phyloP scores from a whole-genome alignment of 1,140 invertebrate species.

The Halyomorpha halys region DNA sequence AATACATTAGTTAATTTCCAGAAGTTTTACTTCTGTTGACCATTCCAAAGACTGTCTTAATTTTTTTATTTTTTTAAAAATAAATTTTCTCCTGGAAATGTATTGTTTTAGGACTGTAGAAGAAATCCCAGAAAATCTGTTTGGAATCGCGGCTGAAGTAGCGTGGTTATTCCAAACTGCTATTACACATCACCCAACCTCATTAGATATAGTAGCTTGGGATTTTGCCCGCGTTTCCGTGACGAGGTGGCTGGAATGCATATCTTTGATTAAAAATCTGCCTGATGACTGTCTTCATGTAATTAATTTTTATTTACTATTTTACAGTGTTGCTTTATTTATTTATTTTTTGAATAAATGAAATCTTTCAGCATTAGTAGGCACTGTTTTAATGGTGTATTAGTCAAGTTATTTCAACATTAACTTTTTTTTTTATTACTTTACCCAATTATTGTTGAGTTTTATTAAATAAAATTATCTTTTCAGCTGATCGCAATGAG shows the following conservation, averaged over 20 bases:
- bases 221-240: constrained; percentile 54
- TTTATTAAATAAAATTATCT: neutral
- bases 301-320: neutral
- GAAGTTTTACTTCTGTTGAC: too few species aligned
- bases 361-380: too few species aligned
- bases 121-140: neutral
- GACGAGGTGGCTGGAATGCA: constrained; percentile 45
- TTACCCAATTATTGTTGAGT: too few species aligned
- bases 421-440: too few species aligned
- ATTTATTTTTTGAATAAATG: too few species aligned
- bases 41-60: too few species aligned
- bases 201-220: constrained; percentile 38
- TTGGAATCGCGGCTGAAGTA: constrained; percentile 14
- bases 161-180: constrained; percentile 20
- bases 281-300: neutral
- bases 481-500: constrained; percentile 22
- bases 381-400: too few species aligned
- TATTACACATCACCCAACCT: neutral
- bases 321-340: too few species aligned
- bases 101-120: neutral
- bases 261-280: constrained; percentile 36
- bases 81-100: too few species aligned
- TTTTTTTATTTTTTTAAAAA: too few species aligned
- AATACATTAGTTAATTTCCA: too few species aligned
- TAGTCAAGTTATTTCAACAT: too few species aligned